A percentile compares a stretch with the other conserved stretches of the same genome.
Evolutionary conservation across 2,888 invertebrate species (phyloP).

Genomic region (Calliopum simillimum): DNA sequence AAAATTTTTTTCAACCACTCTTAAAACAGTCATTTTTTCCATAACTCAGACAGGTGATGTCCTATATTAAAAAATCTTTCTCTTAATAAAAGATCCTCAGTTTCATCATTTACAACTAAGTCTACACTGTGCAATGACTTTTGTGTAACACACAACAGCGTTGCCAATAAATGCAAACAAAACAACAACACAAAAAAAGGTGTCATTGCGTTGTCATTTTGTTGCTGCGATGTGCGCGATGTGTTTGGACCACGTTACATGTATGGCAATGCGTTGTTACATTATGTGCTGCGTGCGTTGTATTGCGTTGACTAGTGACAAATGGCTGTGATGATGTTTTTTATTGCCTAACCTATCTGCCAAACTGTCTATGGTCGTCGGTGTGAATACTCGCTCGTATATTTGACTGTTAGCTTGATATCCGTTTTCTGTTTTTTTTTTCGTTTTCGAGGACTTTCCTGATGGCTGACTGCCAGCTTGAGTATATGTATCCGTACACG

Average conservation of each 20-base stretch:
- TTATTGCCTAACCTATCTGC: conserved; percentile 26
- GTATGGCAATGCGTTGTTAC: background rate
- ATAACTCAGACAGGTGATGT: too few species aligned
- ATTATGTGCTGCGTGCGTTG: background rate
- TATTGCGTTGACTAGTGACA: conserved; percentile 19
- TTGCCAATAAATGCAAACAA: conserved; percentile 1
- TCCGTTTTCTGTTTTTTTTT: background rate
- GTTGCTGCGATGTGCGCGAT: background rate
- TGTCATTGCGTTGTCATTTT: conserved; percentile 16
- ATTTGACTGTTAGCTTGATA: conserved; percentile 5
- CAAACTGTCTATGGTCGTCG: conserved; percentile 9
- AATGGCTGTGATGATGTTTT: conserved; percentile 25
- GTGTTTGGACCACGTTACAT: background rate
- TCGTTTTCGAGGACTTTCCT: background rate
- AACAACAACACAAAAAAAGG: too few species aligned
- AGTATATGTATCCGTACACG: background rate
- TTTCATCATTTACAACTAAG: too few species aligned
- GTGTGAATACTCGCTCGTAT: conserved; percentile 3
- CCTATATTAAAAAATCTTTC: too few species aligned
- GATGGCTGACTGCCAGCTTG: background rate
- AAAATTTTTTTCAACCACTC: too few species aligned
- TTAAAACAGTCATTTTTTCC: too few species aligned
- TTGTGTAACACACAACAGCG: background rate
- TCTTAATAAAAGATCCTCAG: too few species aligned
- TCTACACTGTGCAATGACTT: too few species aligned